A percentile compares a stretch with the other conserved stretches of the same genome.
Evolutionary conservation across 2,797 vertebrate species (phyloP).

Genomic region (Pristis pectinata): DNA sequence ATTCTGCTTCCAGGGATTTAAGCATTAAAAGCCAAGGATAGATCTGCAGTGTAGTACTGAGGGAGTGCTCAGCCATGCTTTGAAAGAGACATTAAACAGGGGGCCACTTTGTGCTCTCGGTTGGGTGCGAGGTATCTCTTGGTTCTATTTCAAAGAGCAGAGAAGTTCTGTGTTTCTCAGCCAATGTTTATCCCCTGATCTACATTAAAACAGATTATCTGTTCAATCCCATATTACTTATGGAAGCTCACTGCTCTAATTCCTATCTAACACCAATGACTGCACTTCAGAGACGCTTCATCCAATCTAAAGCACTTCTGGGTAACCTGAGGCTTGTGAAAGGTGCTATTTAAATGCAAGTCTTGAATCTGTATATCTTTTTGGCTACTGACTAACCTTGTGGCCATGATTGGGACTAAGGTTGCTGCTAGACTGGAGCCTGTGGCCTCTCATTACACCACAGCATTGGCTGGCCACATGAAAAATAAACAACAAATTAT

Average conservation of each 20-base stretch:
- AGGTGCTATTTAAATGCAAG: no score
- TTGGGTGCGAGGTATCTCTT: no score
- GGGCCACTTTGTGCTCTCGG: no score
- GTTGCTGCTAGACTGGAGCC: neutral
- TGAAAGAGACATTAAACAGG: no score
- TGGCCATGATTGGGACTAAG: neutral
- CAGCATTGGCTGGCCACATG: neutral
- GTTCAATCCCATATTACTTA: no score
- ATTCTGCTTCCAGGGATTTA: neutral
- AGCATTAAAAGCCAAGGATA: neutral
- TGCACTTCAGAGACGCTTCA: neutral
- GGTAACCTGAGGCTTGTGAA: neutral
- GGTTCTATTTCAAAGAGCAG: no score
- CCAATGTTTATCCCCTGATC: no score
- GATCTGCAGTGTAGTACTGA: neutral
- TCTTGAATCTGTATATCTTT: neutral
- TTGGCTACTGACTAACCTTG: neutral
- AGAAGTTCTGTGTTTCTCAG: no score
- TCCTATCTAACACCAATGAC: neutral
- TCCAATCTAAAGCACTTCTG: neutral
- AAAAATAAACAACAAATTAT: conserved; percentile 5
- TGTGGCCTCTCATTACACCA: conserved; percentile 6
- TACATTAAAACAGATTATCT: no score
- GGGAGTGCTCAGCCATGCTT: neutral
- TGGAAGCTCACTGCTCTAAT: neutral